Evolutionary conservation across 2,797 vertebrate species (phyloP).

Genomic region (Periparus ater): DNA sequence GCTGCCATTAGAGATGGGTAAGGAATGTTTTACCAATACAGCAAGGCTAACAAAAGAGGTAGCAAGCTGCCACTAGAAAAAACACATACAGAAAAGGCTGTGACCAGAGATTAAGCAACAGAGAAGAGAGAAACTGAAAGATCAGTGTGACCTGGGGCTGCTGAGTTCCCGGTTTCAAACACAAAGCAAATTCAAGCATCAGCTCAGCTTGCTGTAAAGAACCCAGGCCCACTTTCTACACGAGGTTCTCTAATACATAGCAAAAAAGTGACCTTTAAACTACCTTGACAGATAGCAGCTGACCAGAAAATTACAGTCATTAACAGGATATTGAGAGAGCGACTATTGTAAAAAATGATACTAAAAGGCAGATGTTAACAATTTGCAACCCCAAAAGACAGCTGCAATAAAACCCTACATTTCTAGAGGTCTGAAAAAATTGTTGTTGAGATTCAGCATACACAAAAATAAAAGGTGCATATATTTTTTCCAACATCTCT

Average conservation of each 20-base stretch:
- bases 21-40: not conserved
- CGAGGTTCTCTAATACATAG: constrained; percentile 31
- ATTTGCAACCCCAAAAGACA: constrained; percentile 75
- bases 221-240: constrained; percentile 45
- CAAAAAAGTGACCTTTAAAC: constrained; percentile 79
- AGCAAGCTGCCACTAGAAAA: not conserved
- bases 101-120: not conserved
- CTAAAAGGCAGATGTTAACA: constrained; percentile 80
- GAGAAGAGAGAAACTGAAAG: constrained; percentile 18
- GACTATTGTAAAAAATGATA: constrained; percentile 75
- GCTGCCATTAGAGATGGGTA: not conserved
- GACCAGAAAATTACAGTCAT: constrained; percentile 82
- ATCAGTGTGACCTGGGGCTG: not conserved
- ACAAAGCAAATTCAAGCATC: constrained; percentile 41
- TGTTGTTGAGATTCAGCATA: constrained; percentile 29
- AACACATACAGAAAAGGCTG: not conserved
- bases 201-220: constrained; percentile 47
- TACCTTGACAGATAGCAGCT: constrained; percentile 81
- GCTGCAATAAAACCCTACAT: constrained; percentile 68
- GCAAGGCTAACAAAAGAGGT: not conserved
- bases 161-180: not conserved
- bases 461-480: not conserved
- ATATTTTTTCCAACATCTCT: not conserved
- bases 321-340: constrained; percentile 76
- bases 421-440: constrained; percentile 57